Base-by-base conservation (phyloP, 2,888 invertebrate genomes). In the Tipula confusa region DNA sequence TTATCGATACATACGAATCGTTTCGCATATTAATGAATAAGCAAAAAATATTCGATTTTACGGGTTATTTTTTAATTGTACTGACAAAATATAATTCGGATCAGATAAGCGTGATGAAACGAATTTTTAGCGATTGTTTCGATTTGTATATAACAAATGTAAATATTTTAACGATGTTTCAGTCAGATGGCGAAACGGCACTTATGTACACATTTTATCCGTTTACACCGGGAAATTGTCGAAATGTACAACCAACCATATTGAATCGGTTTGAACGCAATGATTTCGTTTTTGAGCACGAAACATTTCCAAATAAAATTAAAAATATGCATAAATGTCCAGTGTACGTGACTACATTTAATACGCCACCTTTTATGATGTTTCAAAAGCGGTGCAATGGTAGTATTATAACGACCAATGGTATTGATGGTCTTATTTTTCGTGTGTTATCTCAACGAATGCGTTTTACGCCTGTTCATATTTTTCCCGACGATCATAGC, bases 371-470 rank as follows among this genome's bases (percentile, higher is more conserved):
- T 5, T 84, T 43, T 64, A 84, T 84, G 11, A 33, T 84, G 1
- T 36, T 84, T 13, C 24, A 33, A 0, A 31, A 64, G 15, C 29
- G 18, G 9, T 4, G 9, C 5, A 33, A 79, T 15, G 81, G 79
- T 18, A 24, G n/a, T 3, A 64, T 64, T 24, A 0, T 38, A 7
- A 86, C 86, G 0, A 84, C 88, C 0, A 83, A 82, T 0, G 89
- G 89, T 1, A 85, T 88, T 31, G 89, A 89, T 36, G 88, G 88
- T 0, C 86, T 86, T 3, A 83, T 88, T 5, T 84, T 89, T 2
- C 86, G 86, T 31, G 0, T 85, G 6, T 82, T 88, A 43, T 85
- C 88, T 2, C 83, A 80, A 6, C 82, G 84, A 0, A 64, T 88
- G n/a, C 85, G 86, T 15, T 88, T 89, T 79, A 86, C 85, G 0